Percentiles rank a stretch among this genome's conserved stretches.
phyloP scores from a whole-genome alignment of 2,113 vertebrate species.

The Eurypyga helias region DNA sequence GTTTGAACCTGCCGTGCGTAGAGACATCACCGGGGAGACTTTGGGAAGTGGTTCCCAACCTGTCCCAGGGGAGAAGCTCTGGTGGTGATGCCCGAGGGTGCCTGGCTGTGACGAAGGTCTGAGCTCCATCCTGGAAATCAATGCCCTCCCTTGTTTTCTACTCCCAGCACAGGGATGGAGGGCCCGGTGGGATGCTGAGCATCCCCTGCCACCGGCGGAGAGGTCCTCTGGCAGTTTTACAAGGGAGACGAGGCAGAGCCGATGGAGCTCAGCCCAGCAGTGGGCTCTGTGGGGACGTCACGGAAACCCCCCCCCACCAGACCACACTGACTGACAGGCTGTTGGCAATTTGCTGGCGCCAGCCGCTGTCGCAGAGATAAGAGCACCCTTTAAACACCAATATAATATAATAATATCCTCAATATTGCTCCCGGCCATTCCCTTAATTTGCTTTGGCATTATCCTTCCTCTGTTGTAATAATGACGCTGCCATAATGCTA shows the following conservation, averaged over 20 bases:
- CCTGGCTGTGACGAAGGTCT: not conserved
- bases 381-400: not conserved
- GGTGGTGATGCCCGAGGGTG: not conserved
- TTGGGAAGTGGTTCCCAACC: not conserved
- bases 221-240: not conserved
- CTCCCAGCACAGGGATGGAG: not conserved
- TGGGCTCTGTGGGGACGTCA: not conserved
- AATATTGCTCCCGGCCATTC: not conserved
- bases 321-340: not conserved
- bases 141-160: not conserved
- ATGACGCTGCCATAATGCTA: fast-evolving
- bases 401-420: too few relatives aligned
- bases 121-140: not conserved
- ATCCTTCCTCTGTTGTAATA: not conserved
- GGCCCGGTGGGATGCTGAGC: not conserved
- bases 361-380: not conserved
- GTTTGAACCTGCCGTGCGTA: fast-evolving
- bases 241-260: not conserved
- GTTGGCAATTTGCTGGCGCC: not conserved
- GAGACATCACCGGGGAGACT: not conserved
- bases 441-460: not conserved
- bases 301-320: fast-evolving
- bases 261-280: not conserved
- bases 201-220: not conserved
- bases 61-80: not conserved